Evolutionary conservation across 2,113 vertebrate species (phyloP), one percentile per base, ranked within the genome.

Genomic region (Nesospiza acunhae): DNA sequence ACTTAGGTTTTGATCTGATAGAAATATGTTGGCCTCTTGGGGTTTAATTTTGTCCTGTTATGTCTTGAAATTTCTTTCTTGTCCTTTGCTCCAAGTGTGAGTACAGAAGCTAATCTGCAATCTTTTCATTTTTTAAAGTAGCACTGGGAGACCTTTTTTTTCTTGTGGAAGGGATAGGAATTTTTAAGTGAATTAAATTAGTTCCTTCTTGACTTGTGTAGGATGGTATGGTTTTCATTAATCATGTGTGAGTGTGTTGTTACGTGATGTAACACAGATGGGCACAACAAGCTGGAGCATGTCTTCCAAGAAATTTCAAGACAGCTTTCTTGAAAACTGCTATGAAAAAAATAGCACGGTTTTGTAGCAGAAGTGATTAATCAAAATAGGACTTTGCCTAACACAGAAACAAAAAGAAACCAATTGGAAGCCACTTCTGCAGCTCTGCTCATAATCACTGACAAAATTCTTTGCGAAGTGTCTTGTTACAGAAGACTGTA

Each of bases 241-340:
- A 23, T 83, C 68, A 47, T 79, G 20, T 33, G 18, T 80, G 91
- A 82, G 37, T 53, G n/a, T 84, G 56, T 58, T 42, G 15, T n/a
- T 60, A 68, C 3, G 59, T 39, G 53, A 87, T 81, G 47, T 83
- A 77, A 91, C 17, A 87, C 59, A 93, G 37, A 39, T 95, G 76
- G 58, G 58, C 14, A 50, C 42, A 52, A 81, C 83, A 94, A 95
- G 90, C 66, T 90, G 67, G 80, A 94, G 49, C 11, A 0, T 83
- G 44, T 79, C 67, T 93, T 76, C 93, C 16, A 80, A 87, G 64
- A 94, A 94, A 78, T 89, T 93, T 94, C 60, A 93, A 35, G 64
- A 76, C 60, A 67, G 37, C 52, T 85, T 93, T 87, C 84, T 91
- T 67, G 31, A 94, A 87, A 96, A 85, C 27, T 44, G 16, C 70